phyloP scores from a whole-genome alignment of 2,113 vertebrate species.

The Tylochromis polylepis region DNA sequence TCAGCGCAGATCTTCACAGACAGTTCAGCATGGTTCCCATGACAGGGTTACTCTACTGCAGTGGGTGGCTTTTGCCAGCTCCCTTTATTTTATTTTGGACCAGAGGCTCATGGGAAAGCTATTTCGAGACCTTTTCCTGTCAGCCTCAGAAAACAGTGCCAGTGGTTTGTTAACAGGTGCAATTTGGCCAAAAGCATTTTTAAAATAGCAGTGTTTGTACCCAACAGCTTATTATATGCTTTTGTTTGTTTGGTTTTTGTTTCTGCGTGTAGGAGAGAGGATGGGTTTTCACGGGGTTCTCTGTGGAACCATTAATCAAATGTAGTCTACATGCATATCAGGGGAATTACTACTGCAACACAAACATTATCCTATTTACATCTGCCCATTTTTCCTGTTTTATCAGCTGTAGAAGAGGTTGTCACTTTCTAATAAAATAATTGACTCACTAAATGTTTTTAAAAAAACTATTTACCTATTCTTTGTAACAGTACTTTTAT shows the following conservation, averaged over 20 bases:
- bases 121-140: conserved; percentile 71
- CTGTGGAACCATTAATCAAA: background rate
- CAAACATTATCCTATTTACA: background rate
- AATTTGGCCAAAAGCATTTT: conserved; percentile 22
- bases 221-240: background rate
- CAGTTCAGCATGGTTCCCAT: conserved; percentile 74
- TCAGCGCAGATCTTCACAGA: conserved; percentile 53
- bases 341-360: background rate
- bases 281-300: background rate
- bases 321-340: background rate
- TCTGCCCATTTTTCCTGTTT: background rate
- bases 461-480: background rate
- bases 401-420: background rate
- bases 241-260: background rate
- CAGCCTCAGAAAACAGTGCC: conserved; percentile 55
- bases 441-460: background rate
- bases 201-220: conserved; percentile 34
- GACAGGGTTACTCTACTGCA: conserved; percentile 61
- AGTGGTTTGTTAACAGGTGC: conserved; percentile 73
- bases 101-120: conserved; percentile 80
- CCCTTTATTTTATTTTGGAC: conserved; percentile 72
- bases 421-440: background rate
- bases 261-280: background rate
- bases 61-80: conserved; percentile 64
- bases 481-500: background rate